Evolutionary conservation across 2,113 vertebrate species (phyloP), one percentile per base, ranked within the genome.

Genomic region (Semnornis frantzii): DNA sequence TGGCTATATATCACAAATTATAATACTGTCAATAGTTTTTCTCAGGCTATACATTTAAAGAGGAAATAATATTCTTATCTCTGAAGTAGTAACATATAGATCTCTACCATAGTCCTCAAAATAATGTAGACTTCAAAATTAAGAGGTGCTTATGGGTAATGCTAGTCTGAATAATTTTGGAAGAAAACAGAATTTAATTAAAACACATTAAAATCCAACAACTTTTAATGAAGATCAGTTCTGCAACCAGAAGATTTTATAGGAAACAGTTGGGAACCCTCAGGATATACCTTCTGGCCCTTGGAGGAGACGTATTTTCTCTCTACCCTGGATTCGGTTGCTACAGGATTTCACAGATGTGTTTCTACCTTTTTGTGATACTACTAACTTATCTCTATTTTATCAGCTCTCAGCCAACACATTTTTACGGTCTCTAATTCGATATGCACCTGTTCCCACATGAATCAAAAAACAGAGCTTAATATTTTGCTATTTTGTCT

Each of bases 1-100:
- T 91, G 37, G 42, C 64, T 86, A 37, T 80, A 33, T 92, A 94
- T 73, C 59, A 90, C 74, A 90, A 96, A 80, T 74, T 19, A 87
- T 86, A 87, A 90, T 39, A 89, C 76, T 74, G 57, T 66, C 34
- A 72, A 54, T 87, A 83, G 62, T 30, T 76, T 85, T 89, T 73
- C 95, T 91, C 8, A 64, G 19, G 44, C 59, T 93, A 54, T 88
- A 48, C 68, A 96, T 89, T 92, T 95, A 59, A 68, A 93, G 75
- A 72, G 83, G 19, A 91, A 93, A 85, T 72, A 15, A 57, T 37
- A 79, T 89, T 91, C 44, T 58, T 71, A 37, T 34, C 24, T 34
- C 33, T 64, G 20, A 2, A 6, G 20, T 66, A 52, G 24, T 74
- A 82, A 59, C 1, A 1, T 37, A 1, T 37, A 21, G 28, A 27